Percentiles rank a stretch among this genome's conserved stretches.
phyloP scores from a whole-genome alignment of 2,888 invertebrate genomes.

The Ecliptopera silaceata region DNA sequence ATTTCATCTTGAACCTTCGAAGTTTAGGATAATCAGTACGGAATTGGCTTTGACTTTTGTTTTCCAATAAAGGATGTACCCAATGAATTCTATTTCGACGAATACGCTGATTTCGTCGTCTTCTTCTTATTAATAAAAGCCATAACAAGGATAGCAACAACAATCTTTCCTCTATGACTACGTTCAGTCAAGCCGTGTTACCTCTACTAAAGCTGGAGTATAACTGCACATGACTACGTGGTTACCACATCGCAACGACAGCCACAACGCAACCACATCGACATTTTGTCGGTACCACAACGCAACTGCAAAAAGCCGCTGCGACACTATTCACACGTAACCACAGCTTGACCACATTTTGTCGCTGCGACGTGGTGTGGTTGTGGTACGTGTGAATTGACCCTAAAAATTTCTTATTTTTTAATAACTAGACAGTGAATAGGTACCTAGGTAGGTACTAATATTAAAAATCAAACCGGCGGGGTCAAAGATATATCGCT shows the following conservation, averaged over 20 bases:
- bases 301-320: too few species aligned
- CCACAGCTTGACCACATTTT: too few species aligned
- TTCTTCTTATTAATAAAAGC: constrained; percentile 1
- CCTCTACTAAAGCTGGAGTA: background rate
- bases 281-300: background rate
- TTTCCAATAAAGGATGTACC: constrained; percentile 32
- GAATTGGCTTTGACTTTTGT: constrained; percentile 31
- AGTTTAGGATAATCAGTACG: constrained; percentile 22
- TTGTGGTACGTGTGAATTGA: too few species aligned
- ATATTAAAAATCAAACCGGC: too few species aligned
- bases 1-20: constrained; percentile 11
- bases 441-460: too few species aligned
- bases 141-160: background rate
- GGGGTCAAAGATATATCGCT: too few species aligned
- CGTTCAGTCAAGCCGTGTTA: background rate
- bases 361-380: too few species aligned
- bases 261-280: background rate
- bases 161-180: background rate
- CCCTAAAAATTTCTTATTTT: too few species aligned
- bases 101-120: constrained; percentile 11
- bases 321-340: too few species aligned
- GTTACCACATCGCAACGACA: background rate
- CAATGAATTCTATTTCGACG: constrained; percentile 32
- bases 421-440: too few species aligned
- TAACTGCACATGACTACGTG: background rate